Conservation (phyloP, 1,140 invertebrate species). For the Globodera rostochiensis region DNA sequence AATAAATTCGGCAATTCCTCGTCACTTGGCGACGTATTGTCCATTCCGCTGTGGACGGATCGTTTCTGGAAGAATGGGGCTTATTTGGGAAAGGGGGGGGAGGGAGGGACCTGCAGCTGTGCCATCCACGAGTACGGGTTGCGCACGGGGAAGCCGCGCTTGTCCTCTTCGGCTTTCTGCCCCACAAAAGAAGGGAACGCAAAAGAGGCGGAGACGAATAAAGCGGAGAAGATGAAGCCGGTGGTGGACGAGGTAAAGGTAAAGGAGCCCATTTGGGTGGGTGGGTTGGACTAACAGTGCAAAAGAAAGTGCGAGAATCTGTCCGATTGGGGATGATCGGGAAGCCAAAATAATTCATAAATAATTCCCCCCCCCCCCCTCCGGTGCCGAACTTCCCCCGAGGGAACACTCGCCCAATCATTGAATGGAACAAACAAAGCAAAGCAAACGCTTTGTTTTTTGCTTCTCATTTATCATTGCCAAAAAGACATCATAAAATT, state of each 20-base stretch:
- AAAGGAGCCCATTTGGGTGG: too few relatives aligned
- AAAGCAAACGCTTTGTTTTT: too few relatives aligned
- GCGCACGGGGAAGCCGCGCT: constrained; percentile 7
- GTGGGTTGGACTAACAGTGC: too few relatives aligned
- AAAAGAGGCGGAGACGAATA: not conserved
- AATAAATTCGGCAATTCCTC: not conserved
- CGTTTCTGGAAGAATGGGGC: not conserved
- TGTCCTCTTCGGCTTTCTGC: constrained; percentile 8
- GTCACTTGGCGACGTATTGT: not conserved
- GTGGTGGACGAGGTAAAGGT: too few relatives aligned
- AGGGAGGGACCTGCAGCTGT: not conserved
- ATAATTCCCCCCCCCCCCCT: too few relatives aligned
- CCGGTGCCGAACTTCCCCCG: too few relatives aligned
- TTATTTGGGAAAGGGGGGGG: not conserved
- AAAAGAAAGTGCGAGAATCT: too few relatives aligned
- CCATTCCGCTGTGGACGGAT: not conserved
- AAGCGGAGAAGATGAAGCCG: too few relatives aligned
- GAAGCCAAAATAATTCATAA: too few relatives aligned
- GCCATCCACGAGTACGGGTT: constrained; percentile 36
- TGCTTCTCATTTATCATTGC: not conserved
- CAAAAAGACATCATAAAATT: not conserved
- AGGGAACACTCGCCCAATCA: too few relatives aligned
- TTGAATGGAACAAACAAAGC: too few relatives aligned
- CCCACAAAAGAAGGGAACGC: not conserved
- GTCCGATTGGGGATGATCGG: too few relatives aligned